phyloP scores from a whole-genome alignment of 92 coral and sea anemone species.

The Metridium senile region DNA sequence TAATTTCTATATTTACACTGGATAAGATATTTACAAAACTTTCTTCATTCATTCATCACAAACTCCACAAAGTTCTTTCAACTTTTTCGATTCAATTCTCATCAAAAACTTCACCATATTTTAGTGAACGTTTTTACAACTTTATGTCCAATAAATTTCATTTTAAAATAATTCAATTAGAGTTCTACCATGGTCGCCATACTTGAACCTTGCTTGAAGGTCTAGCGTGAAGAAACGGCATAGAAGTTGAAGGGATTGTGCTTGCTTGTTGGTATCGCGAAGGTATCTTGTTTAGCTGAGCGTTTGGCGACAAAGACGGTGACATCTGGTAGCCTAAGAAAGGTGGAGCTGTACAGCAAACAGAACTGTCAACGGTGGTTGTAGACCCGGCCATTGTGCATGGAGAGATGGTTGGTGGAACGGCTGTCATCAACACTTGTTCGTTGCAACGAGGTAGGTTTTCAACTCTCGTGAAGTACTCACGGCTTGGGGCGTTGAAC shows the following conservation, averaged over 20 bases:
- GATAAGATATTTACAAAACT: too few relatives aligned
- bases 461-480: conserved; percentile 22
- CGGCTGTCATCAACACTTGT: background rate
- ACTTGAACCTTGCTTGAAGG: conserved; percentile 30
- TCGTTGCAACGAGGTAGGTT: conserved; percentile 10
- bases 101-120: background rate
- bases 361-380: background rate
- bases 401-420: conserved; percentile 8
- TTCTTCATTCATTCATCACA: too few relatives aligned
- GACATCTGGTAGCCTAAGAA: conserved; percentile 20
- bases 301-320: background rate
- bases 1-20: too few relatives aligned
- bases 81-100: background rate
- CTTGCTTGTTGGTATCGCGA: conserved; percentile 1
- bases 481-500: background rate
- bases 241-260: background rate
- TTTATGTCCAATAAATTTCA: background rate
- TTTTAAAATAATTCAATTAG: too few relatives aligned
- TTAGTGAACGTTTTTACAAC: background rate
- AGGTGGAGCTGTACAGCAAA: conserved; percentile 13
- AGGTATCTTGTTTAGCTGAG: conserved; percentile 6
- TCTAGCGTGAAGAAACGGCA: conserved; percentile 1
- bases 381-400: conserved; percentile 10
- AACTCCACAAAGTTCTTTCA: background rate
- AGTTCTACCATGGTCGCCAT: conserved; percentile 45